Conservation (phyloP, 2,797 vertebrate species). For the Mastacembelus armatus region DNA sequence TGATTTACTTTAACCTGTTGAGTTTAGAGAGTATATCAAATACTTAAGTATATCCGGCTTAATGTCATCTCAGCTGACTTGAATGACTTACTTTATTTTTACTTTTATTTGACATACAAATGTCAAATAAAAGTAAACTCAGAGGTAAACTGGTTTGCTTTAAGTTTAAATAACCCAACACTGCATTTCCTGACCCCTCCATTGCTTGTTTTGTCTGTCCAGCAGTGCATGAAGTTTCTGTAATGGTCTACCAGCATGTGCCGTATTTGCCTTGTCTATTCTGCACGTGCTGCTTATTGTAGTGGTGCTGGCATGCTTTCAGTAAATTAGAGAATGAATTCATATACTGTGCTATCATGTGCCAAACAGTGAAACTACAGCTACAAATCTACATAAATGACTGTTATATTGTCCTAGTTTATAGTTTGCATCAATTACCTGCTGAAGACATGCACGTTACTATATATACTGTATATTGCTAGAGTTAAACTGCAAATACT, state of each 20-base stretch:
- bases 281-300: constrained; percentile 60
- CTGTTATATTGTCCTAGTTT: not conserved
- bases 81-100: too few species aligned
- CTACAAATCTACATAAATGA: not conserved
- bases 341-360: constrained; percentile 3
- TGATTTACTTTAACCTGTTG: constrained; percentile 52
- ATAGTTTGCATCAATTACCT: not conserved
- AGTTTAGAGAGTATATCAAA: constrained; percentile 1
- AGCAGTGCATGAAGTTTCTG: constrained; percentile 56
- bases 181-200: constrained; percentile 47
- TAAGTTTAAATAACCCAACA: constrained; percentile 6
- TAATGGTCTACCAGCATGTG: constrained; percentile 47
- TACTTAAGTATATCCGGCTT: not conserved
- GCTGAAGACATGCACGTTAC: too few species aligned
- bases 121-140: not conserved
- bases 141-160: not conserved
- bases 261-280: constrained; percentile 36
- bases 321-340: constrained; percentile 1
- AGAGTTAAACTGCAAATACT: not conserved
- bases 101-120: not conserved
- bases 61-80: not conserved
- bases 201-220: constrained; percentile 51
- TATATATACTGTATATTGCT: too few species aligned
- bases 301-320: constrained; percentile 19
- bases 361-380: not conserved